Base-by-base conservation (phyloP, 2,888 invertebrate genomes). In the Hemicrepidius hirtus region DNA sequence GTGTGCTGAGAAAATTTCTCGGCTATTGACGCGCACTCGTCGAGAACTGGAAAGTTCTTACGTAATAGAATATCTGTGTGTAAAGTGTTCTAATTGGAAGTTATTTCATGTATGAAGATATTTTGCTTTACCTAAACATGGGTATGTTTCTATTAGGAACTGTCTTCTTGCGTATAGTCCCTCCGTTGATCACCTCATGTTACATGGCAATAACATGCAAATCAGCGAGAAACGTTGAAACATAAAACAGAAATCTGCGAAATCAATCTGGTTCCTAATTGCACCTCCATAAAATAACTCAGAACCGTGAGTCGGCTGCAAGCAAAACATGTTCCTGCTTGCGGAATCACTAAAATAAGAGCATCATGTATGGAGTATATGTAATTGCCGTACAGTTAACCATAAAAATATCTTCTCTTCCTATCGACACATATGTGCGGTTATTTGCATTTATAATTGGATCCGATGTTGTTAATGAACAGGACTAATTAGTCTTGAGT, bases 361-460 rank as follows among this genome's bases (percentile, higher is more conserved):
- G 21, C 57, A 67, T 24, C 41, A 46, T 3, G 57, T 57, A 44
- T 57, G 18, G 40, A 13, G 65, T 20, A 65, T 41, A 24, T 65
- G 60, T 68, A 68, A 68, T 68, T 60, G 62, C 50, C 37, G 35
- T 46, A 59, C 68, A 60, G 68, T 60, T 35, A 32, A 53, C 65
- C n/a, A n/a, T n/a, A 65, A 65, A 65, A 62, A 68, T 50, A 35
- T 32, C 21, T 9, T 5, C 16, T 49, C 41, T 46, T 44, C 28
- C 32, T 21, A 55, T 37, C 44, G n/a, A 46, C 37, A 28, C 65
- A 65, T 44, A 55, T 59, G 71, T 59, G 41, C 65, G 37, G 37
- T 65, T 64, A 69, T 69, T 69, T 71, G 65, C 71, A 57, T 64
- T 50, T 64, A 55, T 71, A 65, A 71, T 65, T 65, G 63, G 41